Evolutionary conservation across 2,113 vertebrate genomes (phyloP), one percentile per base, ranked within the genome.

Genomic region (Sciurus niger): DNA sequence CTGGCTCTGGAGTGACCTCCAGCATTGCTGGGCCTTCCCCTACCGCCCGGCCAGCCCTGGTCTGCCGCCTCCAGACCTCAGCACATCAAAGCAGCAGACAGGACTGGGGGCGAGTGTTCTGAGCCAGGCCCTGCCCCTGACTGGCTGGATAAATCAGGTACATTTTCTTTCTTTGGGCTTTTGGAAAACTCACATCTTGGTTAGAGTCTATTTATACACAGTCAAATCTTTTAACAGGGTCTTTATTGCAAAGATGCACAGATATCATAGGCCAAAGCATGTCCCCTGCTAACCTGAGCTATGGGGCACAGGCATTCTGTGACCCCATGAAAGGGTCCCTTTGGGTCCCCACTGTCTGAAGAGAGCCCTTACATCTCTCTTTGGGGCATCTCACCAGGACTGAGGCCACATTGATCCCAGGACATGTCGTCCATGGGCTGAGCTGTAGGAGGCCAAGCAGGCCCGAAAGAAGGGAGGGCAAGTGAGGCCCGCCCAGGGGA

Each of bases 161-260:
- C 14, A 4, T 34, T 58, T 43, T 84, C 73, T 85, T 58, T 94
- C 32, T 8, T 18, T 25, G 7, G 43, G 17, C 32, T 60, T 77
- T 89, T 89, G 84, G 53, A 24, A 63, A 79, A 55, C 58, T 79
- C 40, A 60, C 30, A 1, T 67, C 40, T 14, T 94, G 51, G n/a
- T 46, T 84, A n/a, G 43, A 37, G 72, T 25, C 72, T 84, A 22
- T 77, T 65, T 79, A 25, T 89, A 74, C 32, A 20, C 46, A 34
- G 40, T 12, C 2, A 14, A 14, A 12, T 78, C 58, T 96, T 51
- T 53, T 34, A 14, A 63, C 63, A 63, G 10, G n/a, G 25, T 82
- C 78, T 89, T 92, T 72, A 16, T 76, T 84, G 32, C 83, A 79
- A 65, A 94, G 76, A 86, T 60, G 37, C 84, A 58, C 79, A 48